A percentile compares a stretch with the other conserved stretches of the same genome.
Evolutionary conservation across 2,888 invertebrate species (phyloP).

Genomic region (Caenorhabditis panamensis): DNA sequence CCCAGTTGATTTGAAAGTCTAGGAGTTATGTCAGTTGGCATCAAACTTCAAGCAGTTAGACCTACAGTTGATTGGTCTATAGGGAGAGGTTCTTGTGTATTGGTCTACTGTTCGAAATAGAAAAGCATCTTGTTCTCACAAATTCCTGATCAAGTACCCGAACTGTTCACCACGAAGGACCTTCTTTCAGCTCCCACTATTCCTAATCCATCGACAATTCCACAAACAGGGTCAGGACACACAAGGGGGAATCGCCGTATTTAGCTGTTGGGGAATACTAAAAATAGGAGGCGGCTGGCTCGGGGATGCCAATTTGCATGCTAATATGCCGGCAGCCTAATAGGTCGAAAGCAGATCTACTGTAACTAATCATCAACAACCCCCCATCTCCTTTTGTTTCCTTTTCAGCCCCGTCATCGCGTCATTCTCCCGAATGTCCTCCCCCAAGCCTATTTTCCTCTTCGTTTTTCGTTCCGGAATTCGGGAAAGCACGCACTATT

Average conservation of each 20-base stretch:
- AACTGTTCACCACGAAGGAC: no score
- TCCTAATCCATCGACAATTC: not conserved
- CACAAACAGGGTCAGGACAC: constrained; percentile 1
- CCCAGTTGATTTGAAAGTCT: no score
- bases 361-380: constrained; percentile 21
- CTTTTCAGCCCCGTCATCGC: not conserved
- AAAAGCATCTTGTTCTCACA: no score
- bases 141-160: no score
- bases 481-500: constrained; percentile 5
- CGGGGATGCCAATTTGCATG: constrained; percentile 48
- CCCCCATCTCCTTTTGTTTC: not conserved
- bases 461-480: constrained; percentile 1
- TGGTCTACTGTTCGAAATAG: no score
- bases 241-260: not conserved
- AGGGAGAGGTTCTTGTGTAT: no score
- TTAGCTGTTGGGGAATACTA: constrained; percentile 32
- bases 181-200: not conserved
- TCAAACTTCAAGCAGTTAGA: no score
- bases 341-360: constrained; percentile 31
- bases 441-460: not conserved
- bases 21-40: no score
- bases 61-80: no score
- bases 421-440: not conserved
- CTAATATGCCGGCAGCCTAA: constrained; percentile 23
- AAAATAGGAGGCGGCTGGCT: constrained; percentile 27